Evolutionary conservation across 1,140 invertebrate species (phyloP).

Genomic region (Drosophila tristis): DNA sequence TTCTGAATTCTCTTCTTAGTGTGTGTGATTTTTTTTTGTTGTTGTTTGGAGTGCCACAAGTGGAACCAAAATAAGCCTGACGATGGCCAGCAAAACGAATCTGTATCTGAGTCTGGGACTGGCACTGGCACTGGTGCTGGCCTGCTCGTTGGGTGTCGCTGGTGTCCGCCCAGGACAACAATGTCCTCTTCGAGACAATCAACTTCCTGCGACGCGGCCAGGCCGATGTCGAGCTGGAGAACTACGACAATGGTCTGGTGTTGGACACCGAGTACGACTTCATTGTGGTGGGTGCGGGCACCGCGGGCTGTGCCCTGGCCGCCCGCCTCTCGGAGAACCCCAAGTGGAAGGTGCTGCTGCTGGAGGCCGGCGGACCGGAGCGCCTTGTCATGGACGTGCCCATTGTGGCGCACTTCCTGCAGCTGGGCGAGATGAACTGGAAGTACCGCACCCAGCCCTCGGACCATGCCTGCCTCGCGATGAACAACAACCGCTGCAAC

Average conservation of each 20-base stretch:
- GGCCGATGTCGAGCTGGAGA: slow-evolving; percentile 60
- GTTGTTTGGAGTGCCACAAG: slow-evolving; percentile 40
- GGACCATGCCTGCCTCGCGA: slow-evolving; percentile 82
- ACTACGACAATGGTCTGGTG: slow-evolving; percentile 77
- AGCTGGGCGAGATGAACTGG: slow-evolving; percentile 88
- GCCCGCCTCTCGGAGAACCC: slow-evolving; percentile 87
- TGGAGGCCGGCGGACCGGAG: slow-evolving; percentile 88
- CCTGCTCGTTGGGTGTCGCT: neutral
- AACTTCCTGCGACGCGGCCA: slow-evolving; percentile 73
- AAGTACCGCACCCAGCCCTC: slow-evolving; percentile 88
- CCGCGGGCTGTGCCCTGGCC: slow-evolving; percentile 89
- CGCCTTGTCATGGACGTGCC: slow-evolving; percentile 89
- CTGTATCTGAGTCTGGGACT: neutral
- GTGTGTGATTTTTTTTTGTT: slow-evolving; percentile 31
- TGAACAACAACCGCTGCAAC: slow-evolving; percentile 87
- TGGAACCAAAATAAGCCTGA: neutral
- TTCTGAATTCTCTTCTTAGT: slow-evolving; percentile 8
- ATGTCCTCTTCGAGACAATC: slow-evolving; percentile 73
- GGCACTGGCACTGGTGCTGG: slow-evolving; percentile 2
- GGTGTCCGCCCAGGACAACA: slow-evolving; percentile 57
- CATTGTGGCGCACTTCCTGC: slow-evolving; percentile 87
- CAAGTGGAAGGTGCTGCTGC: slow-evolving; percentile 87
- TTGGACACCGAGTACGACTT: slow-evolving; percentile 86
- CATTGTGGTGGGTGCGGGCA: slow-evolving; percentile 89
- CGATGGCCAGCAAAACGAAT: slow-evolving; percentile 28